Evolutionary conservation across 92 coral and sea anemone genomes (phyloP), one percentile per base, ranked within the genome.

Genomic region (Palythoa grandiflora): DNA sequence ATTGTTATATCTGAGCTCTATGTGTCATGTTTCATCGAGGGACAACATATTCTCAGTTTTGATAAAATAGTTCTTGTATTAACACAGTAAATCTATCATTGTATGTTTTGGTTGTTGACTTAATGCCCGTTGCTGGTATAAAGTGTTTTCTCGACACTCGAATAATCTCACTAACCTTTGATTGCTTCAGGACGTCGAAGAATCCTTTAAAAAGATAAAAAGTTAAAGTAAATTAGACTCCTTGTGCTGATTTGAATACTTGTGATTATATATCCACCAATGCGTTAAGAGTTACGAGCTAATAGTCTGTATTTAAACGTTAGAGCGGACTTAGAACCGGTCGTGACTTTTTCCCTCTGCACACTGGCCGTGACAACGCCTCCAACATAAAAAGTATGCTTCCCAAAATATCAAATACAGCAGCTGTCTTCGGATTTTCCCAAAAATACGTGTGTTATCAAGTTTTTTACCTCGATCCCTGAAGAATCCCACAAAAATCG

Each of bases 141-240:
- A 36, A 55, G 48, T 12, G 2, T 63, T 19, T 63, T 1, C 9
- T 1, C 9, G 70, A n/a, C 60, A 60, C 51, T 81, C 50, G 8
- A 81, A 6, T 44, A 21, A 7, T 21, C 5, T 39, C 12, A 44
- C 75, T 68, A 15, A 65, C 74, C 74, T 39, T 68, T 81, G 75
- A 65, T 36, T 66, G 50, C 86, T 81, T 81, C 86, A 81, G 86
- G 86, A 81, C 63, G 86, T 81, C 86, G 86, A 81, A 44, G 86
- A 21, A 9, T 51, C 86, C 86, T 81, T 66, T 81, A 47, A 15
- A 81, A 68, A 68, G 35, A 81, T 19, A 81, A 48, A 77, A 60
- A 53, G 61, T 4, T 38, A 40, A 21, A 40, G 4, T 0, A 9
- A 35, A 66, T 81, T 68, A 81, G 86, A 20, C 40, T 81, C 55